Evolutionary conservation across 2,797 vertebrate genomes (phyloP).

Genomic region (Sebastes goodei): DNA sequence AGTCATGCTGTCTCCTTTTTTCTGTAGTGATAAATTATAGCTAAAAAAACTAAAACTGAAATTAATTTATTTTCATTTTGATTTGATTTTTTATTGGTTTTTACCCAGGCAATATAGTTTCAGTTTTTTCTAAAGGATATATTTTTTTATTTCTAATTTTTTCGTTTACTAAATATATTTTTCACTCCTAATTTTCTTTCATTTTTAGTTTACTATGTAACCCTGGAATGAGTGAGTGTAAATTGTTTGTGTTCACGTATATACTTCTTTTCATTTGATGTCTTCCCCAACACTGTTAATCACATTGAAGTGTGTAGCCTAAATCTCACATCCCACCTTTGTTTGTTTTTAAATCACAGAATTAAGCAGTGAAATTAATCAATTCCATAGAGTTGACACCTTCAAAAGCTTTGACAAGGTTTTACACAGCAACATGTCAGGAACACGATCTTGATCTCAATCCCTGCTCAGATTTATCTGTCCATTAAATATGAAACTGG

Average conservation of each 20-base stretch:
- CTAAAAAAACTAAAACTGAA: too few species aligned
- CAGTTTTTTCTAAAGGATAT: too few species aligned
- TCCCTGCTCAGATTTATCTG: background rate
- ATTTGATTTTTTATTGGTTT: too few species aligned
- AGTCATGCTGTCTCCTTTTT: too few species aligned
- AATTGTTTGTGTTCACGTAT: background rate
- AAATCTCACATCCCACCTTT: constrained; percentile 46
- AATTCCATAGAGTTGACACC: constrained; percentile 20
- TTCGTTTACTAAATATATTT: too few species aligned
- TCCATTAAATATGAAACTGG: background rate
- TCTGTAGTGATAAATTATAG: too few species aligned
- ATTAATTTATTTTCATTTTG: too few species aligned
- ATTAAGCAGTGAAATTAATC: constrained; percentile 36
- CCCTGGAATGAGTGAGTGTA: background rate
- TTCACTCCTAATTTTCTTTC: too few species aligned
- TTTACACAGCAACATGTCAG: constrained; percentile 7
- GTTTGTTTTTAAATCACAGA: constrained; percentile 25
- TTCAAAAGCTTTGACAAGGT: background rate
- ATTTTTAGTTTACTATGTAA: too few species aligned
- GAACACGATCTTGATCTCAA: background rate
- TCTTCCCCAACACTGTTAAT: constrained; percentile 42
- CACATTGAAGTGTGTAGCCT: constrained; percentile 41
- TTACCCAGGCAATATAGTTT: too few species aligned
- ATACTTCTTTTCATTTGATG: background rate
- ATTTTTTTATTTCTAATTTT: too few species aligned